A percentile compares a stretch with the other conserved stretches of the same genome.
phyloP scores from a whole-genome alignment of 2,888 invertebrate species.

The Mythimna lalbum region DNA sequence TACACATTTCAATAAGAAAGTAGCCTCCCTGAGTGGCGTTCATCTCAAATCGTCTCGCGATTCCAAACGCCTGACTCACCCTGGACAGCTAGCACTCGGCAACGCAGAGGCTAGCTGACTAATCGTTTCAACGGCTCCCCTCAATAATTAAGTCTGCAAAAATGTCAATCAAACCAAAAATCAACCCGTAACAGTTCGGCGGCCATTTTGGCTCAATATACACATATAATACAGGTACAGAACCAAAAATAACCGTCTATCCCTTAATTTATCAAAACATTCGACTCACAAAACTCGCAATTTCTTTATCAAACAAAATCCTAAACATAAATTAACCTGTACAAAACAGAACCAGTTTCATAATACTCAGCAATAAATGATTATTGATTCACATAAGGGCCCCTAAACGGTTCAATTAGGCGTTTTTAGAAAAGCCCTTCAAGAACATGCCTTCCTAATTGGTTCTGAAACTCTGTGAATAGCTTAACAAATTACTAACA shows the following conservation, averaged over 20 bases:
- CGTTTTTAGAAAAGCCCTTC: conserved; percentile 57
- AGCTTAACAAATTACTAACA: conserved; percentile 66
- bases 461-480: conserved; percentile 65
- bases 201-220: background rate
- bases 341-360: conserved; percentile 34
- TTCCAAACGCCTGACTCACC: too few species aligned
- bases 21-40: too few species aligned
- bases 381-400: conserved; percentile 43
- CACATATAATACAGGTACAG: background rate
- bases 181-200: too few species aligned
- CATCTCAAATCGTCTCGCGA: too few species aligned
- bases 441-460: conserved; percentile 63
- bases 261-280: conserved; percentile 2
- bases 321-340: conserved; percentile 14
- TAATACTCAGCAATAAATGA: conserved; percentile 36
- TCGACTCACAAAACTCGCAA: conserved; percentile 20
- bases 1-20: too few species aligned
- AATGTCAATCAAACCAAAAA: background rate
- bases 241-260: background rate
- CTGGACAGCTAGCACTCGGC: too few species aligned
- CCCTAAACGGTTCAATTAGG: conserved; percentile 45
- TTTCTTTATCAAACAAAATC: conserved; percentile 23
- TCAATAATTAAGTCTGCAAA: background rate
- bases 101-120: too few species aligned
- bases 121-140: too few species aligned